phyloP scores from a whole-genome alignment of 2,888 invertebrate genomes.

The Hemistola chrysoprasaria region DNA sequence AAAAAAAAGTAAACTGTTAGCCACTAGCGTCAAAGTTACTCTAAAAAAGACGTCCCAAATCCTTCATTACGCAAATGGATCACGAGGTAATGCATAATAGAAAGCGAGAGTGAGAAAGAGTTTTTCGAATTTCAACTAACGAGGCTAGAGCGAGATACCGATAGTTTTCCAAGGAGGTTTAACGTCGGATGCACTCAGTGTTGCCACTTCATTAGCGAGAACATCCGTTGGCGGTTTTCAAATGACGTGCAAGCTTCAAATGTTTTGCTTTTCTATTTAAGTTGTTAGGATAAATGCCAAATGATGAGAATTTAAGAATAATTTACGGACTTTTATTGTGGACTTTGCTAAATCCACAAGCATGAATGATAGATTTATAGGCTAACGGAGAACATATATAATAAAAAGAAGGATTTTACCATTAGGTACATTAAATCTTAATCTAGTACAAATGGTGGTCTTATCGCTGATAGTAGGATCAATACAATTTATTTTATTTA shows the following conservation, averaged over 20 bases:
- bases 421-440: no score
- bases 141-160: slow-evolving; percentile 36
- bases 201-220: slow-evolving; percentile 60
- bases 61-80: slow-evolving; percentile 60
- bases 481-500: no score
- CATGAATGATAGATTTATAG: no score
- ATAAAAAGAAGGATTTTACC: no score
- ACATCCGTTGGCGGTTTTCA: slow-evolving; percentile 47
- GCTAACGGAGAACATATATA: no score
- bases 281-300: slow-evolving; percentile 10
- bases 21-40: slow-evolving; percentile 1
- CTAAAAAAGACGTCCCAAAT: slow-evolving; percentile 26
- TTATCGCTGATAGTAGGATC: no score
- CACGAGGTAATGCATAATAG: slow-evolving; percentile 33
- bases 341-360: no score
- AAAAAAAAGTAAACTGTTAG: no score
- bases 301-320: no score
- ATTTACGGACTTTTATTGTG: no score
- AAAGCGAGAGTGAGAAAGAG: slow-evolving; percentile 19
- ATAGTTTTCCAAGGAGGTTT: slow-evolving; percentile 35
- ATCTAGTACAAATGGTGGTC: no score
- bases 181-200: slow-evolving; percentile 42
- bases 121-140: slow-evolving; percentile 37
- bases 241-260: slow-evolving; percentile 38
- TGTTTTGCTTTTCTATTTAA: slow-evolving; percentile 29